Evolutionary conservation across 2,113 vertebrate species (phyloP), one percentile per base, ranked within the genome.

Genomic region (Amazona guildingii): DNA sequence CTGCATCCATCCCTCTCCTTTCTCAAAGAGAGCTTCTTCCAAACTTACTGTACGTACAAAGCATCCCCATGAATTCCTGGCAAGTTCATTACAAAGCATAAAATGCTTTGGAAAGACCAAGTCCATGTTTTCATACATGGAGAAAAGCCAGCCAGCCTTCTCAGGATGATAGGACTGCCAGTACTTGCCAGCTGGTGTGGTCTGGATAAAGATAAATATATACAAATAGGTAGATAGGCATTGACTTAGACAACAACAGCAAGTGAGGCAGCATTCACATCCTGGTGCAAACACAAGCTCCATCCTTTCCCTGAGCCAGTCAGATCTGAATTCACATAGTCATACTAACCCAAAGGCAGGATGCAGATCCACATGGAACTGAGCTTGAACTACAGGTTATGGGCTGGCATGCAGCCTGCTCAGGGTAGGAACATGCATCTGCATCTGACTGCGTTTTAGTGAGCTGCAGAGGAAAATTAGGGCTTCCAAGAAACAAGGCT

Each of bases 381-480:
- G 11, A 79, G 77, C 61, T 35, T n/a, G 94, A 83, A 59, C 67
- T 43, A 54, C 86, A 44, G 67, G 67, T 74, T 87, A 18, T 4
- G 28, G n/a, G 67, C 55, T 83, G 76, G 61, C 52, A 19, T 7
- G 1, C 19, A 51, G 78, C 73, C 7, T 2, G 55, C n/a, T 69
- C 23, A 4, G 17, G 23, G 46, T 9, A 46, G 18, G 43, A 73
- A 37, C 2, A 0, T 13, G 28, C 51, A 44, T n/a, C 64, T 59
- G 25, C 20, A 31, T 51, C 63, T 13, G 23, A 23, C 78, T 59
- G 51, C 17, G 5, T 33, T 80, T 70, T 17, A 1, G 1, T 8
- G 17, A 70, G 37, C 63, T 39, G 35, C 1, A 0, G 31, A 0
- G 1, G 43, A 59, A 46, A 83, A 51, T 11, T 6, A 9, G 25